These are phyloP conservation scores for Alfaro cultratus DNA, from an alignment of 2,797 vertebrate genomes.

Conservation along the genomic window DNA sequence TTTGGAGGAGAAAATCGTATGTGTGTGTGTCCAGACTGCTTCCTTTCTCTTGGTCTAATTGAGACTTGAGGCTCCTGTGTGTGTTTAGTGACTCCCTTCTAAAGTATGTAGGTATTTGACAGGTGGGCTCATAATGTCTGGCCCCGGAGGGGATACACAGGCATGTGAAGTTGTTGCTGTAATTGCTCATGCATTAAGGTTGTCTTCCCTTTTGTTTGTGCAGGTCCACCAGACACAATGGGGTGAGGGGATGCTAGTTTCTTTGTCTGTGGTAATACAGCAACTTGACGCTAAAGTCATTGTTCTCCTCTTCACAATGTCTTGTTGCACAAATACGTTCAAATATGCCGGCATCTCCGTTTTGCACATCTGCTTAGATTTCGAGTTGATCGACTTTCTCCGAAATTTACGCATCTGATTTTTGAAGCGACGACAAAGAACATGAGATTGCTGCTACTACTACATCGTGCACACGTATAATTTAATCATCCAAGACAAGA, in stretches of 20 bases:
- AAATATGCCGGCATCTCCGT: background rate
- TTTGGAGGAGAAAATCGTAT: conserved; percentile 11
- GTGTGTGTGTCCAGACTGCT: conserved; percentile 25
- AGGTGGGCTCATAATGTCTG: conserved; percentile 84
- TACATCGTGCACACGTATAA: background rate
- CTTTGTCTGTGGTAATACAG: conserved; percentile 46
- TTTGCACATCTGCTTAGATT: conserved; percentile 1
- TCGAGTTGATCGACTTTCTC: conserved; percentile 1
- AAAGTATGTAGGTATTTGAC: conserved; percentile 79
- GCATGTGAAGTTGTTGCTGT: conserved; percentile 79
- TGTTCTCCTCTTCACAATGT: conserved; percentile 15
- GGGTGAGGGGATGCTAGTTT: conserved; percentile 25
- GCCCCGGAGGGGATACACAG: conserved; percentile 50
- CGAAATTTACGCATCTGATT: background rate
- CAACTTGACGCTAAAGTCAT: conserved; percentile 40
- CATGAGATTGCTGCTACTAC: background rate
- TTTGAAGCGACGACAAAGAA: conserved; percentile 5
- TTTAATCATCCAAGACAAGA: conserved; percentile 52
- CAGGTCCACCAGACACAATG: conserved; percentile 69
- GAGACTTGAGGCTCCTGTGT: conserved; percentile 63
- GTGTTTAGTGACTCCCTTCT: conserved; percentile 78
- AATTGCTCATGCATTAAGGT: conserved; percentile 83
- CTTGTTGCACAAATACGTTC: background rate
- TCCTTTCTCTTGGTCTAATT: conserved; percentile 68
- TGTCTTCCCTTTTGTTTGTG: conserved; percentile 76